Base-by-base conservation (phyloP, 2,113 vertebrate species). In the Nymphicus hollandicus region DNA sequence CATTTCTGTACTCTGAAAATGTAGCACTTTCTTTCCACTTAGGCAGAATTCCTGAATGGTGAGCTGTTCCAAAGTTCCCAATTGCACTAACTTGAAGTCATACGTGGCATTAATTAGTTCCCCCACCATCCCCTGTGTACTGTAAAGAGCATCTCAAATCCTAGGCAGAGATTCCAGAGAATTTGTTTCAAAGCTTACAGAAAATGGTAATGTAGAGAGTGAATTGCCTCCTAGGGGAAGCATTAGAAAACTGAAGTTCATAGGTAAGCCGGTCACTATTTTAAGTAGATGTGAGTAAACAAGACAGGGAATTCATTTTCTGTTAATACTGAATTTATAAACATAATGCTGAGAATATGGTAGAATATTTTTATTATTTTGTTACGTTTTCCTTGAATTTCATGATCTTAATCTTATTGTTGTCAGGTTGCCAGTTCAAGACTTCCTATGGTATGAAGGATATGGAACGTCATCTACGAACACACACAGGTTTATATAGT, bases 381-480 rank as follows among this genome's bases (percentile, higher is more conserved):
- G 15, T 37, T 78, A 55, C 10, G 3, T 91, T 84, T 80, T 71
- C 19, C 39, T 49, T 81, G 33, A 55, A 39, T 86, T 71, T 76
- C 58, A 31, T 46, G 3, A 8, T 53, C 7, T 66, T 68, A 46
- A 56, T 35, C 41, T 64, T 53, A 3, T 20, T 31, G 15, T 60
- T 93, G 86, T 24, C 93, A 99, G 99, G 99, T 92, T 99, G 99
- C 96, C 98, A 98, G 43, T 99, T 99, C 97, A 99, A 99, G 98
- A 99, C 99, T 3, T 99, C 99, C 65, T 99, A 99, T 43, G 99
- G 99, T 25, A 99, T 99, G 97, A 99, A 99, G 98, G 99, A 99
- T 92, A 99, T 99, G 99, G 99, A 99, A 60, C 98, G 99, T 1
- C 99, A 99, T 53, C 98, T 99, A 70, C 99, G 99, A 96, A 99